Conservation (phyloP, 2,797 vertebrate species). For the Corythornis leucogaster region DNA sequence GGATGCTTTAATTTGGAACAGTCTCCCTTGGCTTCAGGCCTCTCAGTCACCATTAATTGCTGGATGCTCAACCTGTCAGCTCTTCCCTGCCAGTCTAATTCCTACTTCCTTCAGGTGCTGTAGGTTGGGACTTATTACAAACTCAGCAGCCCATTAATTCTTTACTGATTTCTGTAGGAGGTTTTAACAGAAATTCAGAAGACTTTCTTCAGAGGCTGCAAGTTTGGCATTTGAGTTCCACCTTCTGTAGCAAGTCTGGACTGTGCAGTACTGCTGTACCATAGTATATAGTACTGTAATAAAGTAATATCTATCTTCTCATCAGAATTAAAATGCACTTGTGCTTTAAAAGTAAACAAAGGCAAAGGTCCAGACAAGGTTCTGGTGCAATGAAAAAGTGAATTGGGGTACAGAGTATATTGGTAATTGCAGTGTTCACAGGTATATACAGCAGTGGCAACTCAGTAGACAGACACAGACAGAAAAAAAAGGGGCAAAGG, state of each 20-base stretch:
- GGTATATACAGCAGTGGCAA: not conserved
- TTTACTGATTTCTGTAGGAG: constrained; percentile 58
- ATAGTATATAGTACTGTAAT: not conserved
- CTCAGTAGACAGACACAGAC: not conserved
- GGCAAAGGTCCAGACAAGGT: not conserved
- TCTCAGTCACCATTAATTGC: constrained; percentile 24
- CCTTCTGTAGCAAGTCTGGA: not conserved
- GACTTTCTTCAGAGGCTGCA: constrained; percentile 22
- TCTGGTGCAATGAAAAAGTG: not conserved
- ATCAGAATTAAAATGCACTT: not conserved
- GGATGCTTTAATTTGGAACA: not conserved
- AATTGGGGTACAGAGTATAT: not conserved
- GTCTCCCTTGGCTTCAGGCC: constrained; percentile 7
- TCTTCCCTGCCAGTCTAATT: constrained; percentile 49
- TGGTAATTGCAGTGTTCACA: not conserved
- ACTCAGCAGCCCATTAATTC: constrained; percentile 66
- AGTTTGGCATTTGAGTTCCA: not conserved
- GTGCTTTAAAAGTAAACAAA: not conserved
- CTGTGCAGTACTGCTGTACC: not conserved
- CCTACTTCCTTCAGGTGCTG: constrained; percentile 44
- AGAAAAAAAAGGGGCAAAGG: not conserved
- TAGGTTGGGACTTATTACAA: constrained; percentile 46
- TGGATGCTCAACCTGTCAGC: constrained; percentile 47
- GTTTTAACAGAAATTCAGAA: not conserved
- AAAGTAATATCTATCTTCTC: not conserved